These are phyloP conservation scores for Australoheros facetus DNA, from an alignment of 2,797 vertebrate genomes.

Conservation along the genomic window DNA sequence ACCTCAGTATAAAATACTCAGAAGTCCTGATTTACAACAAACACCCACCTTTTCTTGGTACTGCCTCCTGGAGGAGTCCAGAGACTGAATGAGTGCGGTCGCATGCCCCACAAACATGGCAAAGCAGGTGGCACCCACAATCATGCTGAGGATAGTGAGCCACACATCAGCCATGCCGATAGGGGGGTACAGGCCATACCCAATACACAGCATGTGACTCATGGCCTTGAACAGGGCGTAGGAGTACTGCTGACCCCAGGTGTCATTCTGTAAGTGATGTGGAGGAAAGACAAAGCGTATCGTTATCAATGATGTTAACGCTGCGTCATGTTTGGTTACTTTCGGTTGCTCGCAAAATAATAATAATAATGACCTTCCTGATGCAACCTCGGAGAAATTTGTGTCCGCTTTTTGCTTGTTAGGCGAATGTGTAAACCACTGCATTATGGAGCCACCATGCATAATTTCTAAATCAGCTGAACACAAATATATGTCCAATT, in stretches of 20 bases:
- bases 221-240: slow-evolving; percentile 98
- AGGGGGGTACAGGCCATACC: slow-evolving; percentile 94
- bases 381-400: too few relatives aligned
- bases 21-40: background rate
- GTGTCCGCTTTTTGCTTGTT: too few relatives aligned
- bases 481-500: background rate
- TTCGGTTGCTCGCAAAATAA: background rate
- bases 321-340: background rate
- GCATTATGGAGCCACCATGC: background rate
- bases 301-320: background rate
- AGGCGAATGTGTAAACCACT: background rate
- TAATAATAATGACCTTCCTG: background rate
- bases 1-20: background rate
- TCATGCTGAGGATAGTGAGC: slow-evolving; percentile 99
- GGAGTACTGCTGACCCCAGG: slow-evolving; percentile 98
- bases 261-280: slow-evolving; percentile 86
- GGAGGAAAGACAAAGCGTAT: slow-evolving; percentile 20
- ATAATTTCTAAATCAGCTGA: background rate
- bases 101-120: slow-evolving; percentile 99
- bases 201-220: slow-evolving; percentile 99
- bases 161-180: slow-evolving; percentile 97
- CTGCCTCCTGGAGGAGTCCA: slow-evolving; percentile 96
- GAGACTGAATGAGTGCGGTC: slow-evolving; percentile 96
- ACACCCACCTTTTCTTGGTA: slow-evolving; percentile 97
- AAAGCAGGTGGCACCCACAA: slow-evolving; percentile 97